phyloP scores from a whole-genome alignment of 2,888 invertebrate species.

The Tiliacea citrago region DNA sequence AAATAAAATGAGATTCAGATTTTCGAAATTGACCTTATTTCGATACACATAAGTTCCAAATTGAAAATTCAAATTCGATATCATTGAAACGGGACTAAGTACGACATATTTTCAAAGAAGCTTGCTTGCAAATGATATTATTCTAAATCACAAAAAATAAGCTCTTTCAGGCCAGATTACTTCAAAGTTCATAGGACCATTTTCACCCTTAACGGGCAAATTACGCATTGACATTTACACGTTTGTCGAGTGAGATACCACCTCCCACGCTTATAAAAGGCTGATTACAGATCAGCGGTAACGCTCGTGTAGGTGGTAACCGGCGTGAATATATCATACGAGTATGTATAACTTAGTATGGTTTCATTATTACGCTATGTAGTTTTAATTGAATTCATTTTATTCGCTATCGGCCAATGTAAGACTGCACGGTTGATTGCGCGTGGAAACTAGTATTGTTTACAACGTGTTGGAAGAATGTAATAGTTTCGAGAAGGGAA shows the following conservation, averaged over 20 bases:
- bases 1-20: not conserved
- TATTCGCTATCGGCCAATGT: not conserved
- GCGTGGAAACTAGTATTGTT: constrained; percentile 1
- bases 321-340: not conserved
- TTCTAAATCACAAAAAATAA: not conserved
- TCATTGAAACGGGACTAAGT: not conserved
- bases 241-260: constrained; percentile 21
- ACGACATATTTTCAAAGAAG: not conserved
- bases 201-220: constrained; percentile 9
- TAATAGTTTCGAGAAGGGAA: not conserved
- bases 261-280: constrained; percentile 35
- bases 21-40: not conserved
- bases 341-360: constrained; percentile 6
- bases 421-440: constrained; percentile 5
- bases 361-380: constrained; percentile 5
- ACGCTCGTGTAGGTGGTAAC: constrained; percentile 10
- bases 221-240: constrained; percentile 48
- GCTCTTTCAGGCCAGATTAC: constrained; percentile 3
- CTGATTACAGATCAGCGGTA: constrained; percentile 38
- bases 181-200: constrained; percentile 26
- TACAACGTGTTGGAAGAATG: not conserved
- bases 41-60: not conserved
- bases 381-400: constrained; percentile 4
- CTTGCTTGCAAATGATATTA: not conserved
- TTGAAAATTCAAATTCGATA: not conserved